These are phyloP conservation scores for Drosophila pandora DNA, from an alignment of 1,140 invertebrate species.

Conservation along the genomic window DNA sequence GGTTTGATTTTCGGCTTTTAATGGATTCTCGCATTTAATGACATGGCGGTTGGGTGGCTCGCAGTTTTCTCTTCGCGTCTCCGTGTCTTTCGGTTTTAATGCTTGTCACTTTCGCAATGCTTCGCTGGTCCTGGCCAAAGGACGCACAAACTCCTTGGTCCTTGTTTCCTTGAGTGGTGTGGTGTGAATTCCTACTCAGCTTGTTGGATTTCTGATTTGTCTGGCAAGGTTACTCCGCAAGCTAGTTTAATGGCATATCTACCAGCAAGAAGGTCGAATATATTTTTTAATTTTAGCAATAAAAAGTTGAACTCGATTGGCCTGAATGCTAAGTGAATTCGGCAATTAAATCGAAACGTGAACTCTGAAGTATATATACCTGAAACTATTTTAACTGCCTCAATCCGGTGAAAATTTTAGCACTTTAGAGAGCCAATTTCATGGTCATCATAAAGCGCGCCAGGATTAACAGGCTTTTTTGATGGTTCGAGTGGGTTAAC, in stretches of 20 bases:
- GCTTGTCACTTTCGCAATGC: slow-evolving; percentile 49
- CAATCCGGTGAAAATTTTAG: slow-evolving; percentile 1
- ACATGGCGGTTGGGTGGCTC: slow-evolving; percentile 50
- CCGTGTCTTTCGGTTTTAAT: slow-evolving; percentile 29
- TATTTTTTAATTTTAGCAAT: not conserved
- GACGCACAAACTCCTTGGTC: not conserved
- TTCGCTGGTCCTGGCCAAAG: slow-evolving; percentile 58
- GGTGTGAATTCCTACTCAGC: slow-evolving; percentile 66
- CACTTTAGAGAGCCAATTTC: slow-evolving; percentile 10
- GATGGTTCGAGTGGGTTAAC: slow-evolving; percentile 4
- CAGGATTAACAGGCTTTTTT: slow-evolving; percentile 32
- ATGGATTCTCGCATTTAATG: slow-evolving; percentile 78
- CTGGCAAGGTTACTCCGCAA: slow-evolving; percentile 1
- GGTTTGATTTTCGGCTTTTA: slow-evolving; percentile 82
- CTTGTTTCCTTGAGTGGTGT: not conserved
- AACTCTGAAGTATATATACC: not conserved
- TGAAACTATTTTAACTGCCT: slow-evolving; percentile 26
- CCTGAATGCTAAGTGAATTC: slow-evolving; percentile 24
- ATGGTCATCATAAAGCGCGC: slow-evolving; percentile 24
- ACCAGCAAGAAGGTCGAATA: not conserved
- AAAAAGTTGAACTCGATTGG: slow-evolving; percentile 7
- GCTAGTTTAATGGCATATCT: not conserved
- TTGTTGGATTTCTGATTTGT: slow-evolving; percentile 76
- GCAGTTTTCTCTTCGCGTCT: slow-evolving; percentile 20
- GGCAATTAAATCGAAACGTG: slow-evolving; percentile 22